Evolutionary conservation across 2,113 vertebrate genomes (phyloP).

Genomic region (Macrotus californicus): DNA sequence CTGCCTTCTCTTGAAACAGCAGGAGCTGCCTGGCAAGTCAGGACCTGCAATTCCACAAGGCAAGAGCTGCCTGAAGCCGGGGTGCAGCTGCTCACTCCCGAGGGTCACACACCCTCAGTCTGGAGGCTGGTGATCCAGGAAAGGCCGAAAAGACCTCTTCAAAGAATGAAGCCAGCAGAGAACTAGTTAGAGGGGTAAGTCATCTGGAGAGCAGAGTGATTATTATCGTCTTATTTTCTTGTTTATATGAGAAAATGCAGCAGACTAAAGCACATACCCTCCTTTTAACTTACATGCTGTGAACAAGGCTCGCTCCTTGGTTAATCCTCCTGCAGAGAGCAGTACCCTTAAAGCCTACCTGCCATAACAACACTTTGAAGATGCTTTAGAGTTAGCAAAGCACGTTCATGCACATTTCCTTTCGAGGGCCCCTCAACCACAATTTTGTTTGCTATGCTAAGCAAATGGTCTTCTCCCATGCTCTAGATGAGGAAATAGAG

Average conservation of each 20-base stretch:
- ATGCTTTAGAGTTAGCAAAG: background rate
- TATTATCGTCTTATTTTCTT: background rate
- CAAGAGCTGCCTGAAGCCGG: background rate
- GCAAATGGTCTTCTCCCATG: background rate
- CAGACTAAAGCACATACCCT: background rate
- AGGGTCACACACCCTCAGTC: background rate
- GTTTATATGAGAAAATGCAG: background rate
- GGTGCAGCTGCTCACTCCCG: background rate
- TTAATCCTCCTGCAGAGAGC: background rate
- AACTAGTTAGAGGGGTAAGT: background rate
- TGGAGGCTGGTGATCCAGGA: background rate
- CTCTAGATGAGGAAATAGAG: background rate
- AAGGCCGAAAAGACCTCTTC: background rate
- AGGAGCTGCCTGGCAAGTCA: background rate
- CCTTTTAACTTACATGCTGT: background rate
- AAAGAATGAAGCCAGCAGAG: background rate
- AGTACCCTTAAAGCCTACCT: background rate
- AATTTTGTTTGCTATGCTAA: background rate
- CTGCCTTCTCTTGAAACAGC: background rate
- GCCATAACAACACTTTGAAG: background rate
- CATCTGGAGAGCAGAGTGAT: background rate
- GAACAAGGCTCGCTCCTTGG: background rate
- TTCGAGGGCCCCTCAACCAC: background rate
- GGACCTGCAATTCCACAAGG: background rate
- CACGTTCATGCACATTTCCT: background rate